Conservation (phyloP, 2,797 vertebrate species). For the Microtus agrestis region DNA sequence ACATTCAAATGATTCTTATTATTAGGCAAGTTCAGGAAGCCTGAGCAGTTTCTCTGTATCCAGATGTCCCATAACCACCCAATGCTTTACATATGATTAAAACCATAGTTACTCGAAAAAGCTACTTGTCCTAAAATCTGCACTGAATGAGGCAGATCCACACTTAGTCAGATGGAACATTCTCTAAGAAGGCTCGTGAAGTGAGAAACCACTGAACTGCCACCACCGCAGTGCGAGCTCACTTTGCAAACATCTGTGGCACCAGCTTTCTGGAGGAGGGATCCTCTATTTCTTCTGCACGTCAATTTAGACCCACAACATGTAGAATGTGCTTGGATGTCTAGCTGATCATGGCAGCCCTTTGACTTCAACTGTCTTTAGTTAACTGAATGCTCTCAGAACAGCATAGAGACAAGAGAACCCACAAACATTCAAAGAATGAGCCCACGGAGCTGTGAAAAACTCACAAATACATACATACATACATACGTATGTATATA, state of each 20-base stretch:
- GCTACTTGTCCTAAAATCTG: conserved; percentile 51
- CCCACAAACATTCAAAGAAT: conserved; percentile 48
- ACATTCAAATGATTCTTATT: conserved; percentile 31
- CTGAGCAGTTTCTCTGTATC: conserved; percentile 19
- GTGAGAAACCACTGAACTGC: conserved; percentile 44
- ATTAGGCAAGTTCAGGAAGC: conserved; percentile 51
- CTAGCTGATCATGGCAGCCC: neutral
- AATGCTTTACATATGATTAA: conserved; percentile 56
- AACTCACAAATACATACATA: conserved; percentile 34
- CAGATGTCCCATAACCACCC: conserved; percentile 26
- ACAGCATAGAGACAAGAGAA: neutral
- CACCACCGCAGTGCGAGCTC: conserved; percentile 19
- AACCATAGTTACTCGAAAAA: conserved; percentile 57
- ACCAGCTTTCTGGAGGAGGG: conserved; percentile 8
- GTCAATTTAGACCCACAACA: neutral
- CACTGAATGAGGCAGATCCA: conserved; percentile 35
- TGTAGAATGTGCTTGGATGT: neutral
- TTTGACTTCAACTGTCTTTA: conserved; percentile 41
- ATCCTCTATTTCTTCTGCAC: neutral
- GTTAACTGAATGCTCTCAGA: conserved; percentile 30
- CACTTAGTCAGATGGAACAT: neutral
- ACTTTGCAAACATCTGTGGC: conserved; percentile 18
- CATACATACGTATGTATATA: neutral
- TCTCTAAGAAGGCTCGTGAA: conserved; percentile 44
- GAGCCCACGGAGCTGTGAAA: neutral